A percentile compares a stretch with the other conserved stretches of the same genome.
Conservation (phyloP, 2,113 vertebrate species). For the Ptychochromis oligacanthus region DNA sequence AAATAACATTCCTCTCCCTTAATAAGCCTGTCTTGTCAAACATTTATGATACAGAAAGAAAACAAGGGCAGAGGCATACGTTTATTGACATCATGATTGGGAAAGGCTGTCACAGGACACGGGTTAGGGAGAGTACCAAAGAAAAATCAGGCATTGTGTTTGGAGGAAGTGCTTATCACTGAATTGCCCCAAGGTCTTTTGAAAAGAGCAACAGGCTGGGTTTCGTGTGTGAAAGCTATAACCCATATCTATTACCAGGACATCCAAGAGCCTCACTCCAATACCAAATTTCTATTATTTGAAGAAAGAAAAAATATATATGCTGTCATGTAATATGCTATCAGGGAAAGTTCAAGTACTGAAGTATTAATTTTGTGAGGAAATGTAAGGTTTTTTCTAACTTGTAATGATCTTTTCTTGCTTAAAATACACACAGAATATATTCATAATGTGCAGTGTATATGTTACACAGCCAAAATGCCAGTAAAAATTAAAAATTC, state of each 20-base stretch:
- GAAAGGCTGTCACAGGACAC: conserved; percentile 68
- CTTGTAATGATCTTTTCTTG: not conserved
- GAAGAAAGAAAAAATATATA: not conserved
- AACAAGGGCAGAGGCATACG: conserved; percentile 57
- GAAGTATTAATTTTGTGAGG: not conserved
- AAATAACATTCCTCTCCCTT: conserved; percentile 63
- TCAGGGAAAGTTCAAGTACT: not conserved
- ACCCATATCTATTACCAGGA: conserved; percentile 51
- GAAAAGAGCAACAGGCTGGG: conserved; percentile 58
- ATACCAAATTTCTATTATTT: conserved; percentile 30
- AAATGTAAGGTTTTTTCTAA: not conserved
- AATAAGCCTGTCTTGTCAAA: conserved; percentile 76
- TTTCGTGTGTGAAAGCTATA: conserved; percentile 33
- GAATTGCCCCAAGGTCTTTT: conserved; percentile 64
- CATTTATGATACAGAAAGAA: conserved; percentile 71
- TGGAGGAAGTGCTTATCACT: conserved; percentile 72
- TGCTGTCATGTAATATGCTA: conserved; percentile 8
- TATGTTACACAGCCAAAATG: not conserved
- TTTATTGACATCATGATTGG: conserved; percentile 68
- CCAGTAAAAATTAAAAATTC: not conserved
- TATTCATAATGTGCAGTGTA: not conserved
- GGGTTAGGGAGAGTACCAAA: conserved; percentile 47
- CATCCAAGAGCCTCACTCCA: conserved; percentile 21
- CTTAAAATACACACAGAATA: not conserved
- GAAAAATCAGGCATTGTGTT: conserved; percentile 67